Evolutionary conservation across 2,888 invertebrate species (phyloP), one percentile per base, ranked within the genome.

Genomic region (Eulithis testata): DNA sequence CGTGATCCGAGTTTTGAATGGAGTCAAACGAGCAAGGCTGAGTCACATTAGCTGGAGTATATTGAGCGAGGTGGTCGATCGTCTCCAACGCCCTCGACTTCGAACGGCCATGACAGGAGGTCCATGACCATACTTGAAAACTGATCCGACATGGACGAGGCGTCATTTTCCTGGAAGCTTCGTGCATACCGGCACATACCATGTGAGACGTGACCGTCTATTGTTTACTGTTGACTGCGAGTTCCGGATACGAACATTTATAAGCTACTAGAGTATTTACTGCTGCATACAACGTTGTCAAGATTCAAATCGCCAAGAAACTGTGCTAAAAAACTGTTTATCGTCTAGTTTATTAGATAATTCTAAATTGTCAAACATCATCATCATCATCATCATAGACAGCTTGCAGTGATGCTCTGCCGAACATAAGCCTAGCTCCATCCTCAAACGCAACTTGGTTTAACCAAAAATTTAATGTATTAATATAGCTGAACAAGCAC

Each of bases 11-110:
- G 78, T 72, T 80, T 67, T 65, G 63, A 71, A 78, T 74, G 64
- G 65, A 73, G 70, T 74, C 73, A 71, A 71, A 72, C 72, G 71
- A 66, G 73, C 82, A 81, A 84, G 83, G 83, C 77, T 81, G 79
- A 81, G 65, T 77, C 76, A 76, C 74, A 68, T 40, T 37, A 47
- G 69, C 68, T 63, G 65, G 63, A 63, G 69, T 72, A 71, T 9
- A 40, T 11, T 40, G 40, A 40, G 40, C 8, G 40, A 77, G 73
- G 74, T 73, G 68, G 58, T 73, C 71, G 49, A 37, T 68, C 70
- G 78, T 76, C 73, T 76, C 74, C 73, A 36, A 50, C 71, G 81
- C 72, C 86, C 87, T 82, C 81, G 78, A 81, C 80, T 79, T 78
- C 81, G 80, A 83, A 79, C 84, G 59, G 52, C 57, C 60, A 45